These are phyloP conservation scores for Crotalus horridus DNA, from an alignment of 2,113 vertebrate genomes.

Conservation along the genomic window DNA sequence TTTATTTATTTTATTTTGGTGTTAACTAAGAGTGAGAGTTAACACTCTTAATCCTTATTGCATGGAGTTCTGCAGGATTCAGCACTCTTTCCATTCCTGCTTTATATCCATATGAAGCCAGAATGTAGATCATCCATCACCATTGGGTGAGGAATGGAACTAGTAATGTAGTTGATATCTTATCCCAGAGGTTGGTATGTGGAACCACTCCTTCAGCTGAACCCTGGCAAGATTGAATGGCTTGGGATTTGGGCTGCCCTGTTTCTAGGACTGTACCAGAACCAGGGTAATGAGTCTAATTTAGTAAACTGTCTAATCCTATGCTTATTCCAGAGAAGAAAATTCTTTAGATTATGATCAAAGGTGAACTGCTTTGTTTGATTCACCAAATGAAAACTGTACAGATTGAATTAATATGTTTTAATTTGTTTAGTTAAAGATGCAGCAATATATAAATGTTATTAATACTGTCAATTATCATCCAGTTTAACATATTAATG, in stretches of 20 bases:
- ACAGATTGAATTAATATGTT: not conserved
- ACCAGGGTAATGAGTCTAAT: not conserved
- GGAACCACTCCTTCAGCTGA: not conserved
- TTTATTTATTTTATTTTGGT: not conserved
- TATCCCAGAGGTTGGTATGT: not conserved
- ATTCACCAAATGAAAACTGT: not conserved
- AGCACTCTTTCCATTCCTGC: not conserved
- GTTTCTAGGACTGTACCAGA: not conserved
- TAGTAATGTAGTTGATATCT: not conserved
- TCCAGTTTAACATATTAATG: constrained; percentile 18
- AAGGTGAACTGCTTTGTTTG: not conserved
- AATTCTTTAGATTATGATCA: not conserved
- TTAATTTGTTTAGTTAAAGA: not conserved
- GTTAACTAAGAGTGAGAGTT: not conserved
- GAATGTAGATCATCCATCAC: not conserved
- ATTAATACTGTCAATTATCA: not conserved
- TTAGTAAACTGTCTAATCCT: not conserved
- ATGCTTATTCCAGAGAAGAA: not conserved
- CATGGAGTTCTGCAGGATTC: not conserved
- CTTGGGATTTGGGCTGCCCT: not conserved
- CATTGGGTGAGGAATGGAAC: not conserved
- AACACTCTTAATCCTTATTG: not conserved
- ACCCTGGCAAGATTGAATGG: not conserved
- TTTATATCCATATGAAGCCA: not conserved
- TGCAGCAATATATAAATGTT: constrained; percentile 17